Base-by-base conservation (phyloP, 2,888 invertebrate species). In the Drosophila niveifrons region DNA sequence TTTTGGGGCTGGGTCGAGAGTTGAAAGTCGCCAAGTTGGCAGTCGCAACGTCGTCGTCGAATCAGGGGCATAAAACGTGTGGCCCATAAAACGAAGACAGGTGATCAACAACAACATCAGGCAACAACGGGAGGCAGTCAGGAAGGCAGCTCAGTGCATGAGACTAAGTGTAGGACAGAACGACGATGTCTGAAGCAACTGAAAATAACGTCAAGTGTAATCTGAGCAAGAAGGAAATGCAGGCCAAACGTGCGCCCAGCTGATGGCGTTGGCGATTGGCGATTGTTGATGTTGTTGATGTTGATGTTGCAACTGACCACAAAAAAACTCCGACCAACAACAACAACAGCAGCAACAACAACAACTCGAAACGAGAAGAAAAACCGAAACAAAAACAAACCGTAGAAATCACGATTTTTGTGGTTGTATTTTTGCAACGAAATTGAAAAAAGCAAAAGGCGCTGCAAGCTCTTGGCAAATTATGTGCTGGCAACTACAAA, bases 401-500 rank as follows among this genome's bases (percentile, higher is more conserved):
- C 73, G 67, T 73, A 80, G 83, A 88, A 84, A 84, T 84, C 83
- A 84, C 83, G 83, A 84, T 88, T 84, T 83, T 65, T 72, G 83
- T 72, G 80, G 80, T 81, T 78, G 66, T 46, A 59, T 63, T 36
- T 31, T 10, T 65, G 63, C 65, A 48, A 50, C 55, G 44, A 78
- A 75, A 78, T 66, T 78, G 80, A 77, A 78, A 70, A 72, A 69
- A 56, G 39, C 64, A 61, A 58, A 78, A 80, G 72, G 63, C 82
- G 88, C 88, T 85, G 47, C 71, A 28, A 88, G 88, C 88, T 73
- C 74, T 84, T 83, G 88, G 83, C 88, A 84, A 84, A 84, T 84
- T 88, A 84, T 84, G 83, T 88, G 88, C 83, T 84, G 83, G 83
- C 86, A 86, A 86, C 88, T 85, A 83, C 83, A 84, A 84, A 84